Evolutionary conservation across 1,140 invertebrate genomes (phyloP).

Genomic region (Achroia grisella): DNA sequence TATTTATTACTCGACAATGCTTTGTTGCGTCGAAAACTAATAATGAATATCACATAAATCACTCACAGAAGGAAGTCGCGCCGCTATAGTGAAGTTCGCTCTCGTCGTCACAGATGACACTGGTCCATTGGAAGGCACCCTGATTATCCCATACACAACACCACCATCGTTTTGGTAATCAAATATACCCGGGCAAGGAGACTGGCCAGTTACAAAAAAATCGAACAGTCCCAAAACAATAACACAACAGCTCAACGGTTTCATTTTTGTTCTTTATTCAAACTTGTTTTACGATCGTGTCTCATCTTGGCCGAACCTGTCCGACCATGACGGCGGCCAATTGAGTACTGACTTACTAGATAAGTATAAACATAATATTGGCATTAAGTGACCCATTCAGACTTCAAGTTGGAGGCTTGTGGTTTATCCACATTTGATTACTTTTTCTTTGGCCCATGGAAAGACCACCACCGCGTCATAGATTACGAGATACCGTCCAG

Average conservation of each 20-base stretch:
- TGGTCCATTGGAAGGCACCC: conserved; percentile 11
- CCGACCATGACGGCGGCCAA: conserved; percentile 3
- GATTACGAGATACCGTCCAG: no score
- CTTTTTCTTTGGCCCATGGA: no score
- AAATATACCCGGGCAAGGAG: conserved; percentile 29
- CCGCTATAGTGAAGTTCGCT: conserved; percentile 30
- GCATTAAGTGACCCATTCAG: not conserved
- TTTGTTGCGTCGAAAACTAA: not conserved
- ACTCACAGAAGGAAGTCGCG: conserved; percentile 26
- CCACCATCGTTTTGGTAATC: conserved; percentile 22
- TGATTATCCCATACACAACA: conserved; percentile 18
- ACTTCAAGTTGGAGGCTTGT: not conserved
- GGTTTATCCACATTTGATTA: conserved; percentile 6
- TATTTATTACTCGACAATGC: no score
- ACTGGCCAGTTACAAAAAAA: conserved; percentile 14
- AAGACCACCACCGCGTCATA: no score
- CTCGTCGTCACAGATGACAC: conserved; percentile 15
- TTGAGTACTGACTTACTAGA: conserved; percentile 13
- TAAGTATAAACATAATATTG: not conserved
- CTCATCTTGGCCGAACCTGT: conserved; percentile 6
- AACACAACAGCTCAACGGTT: conserved; percentile 12
- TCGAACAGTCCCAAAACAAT: conserved; percentile 11
- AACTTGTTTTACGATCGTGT: conserved; percentile 1
- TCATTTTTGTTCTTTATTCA: conserved; percentile 11
- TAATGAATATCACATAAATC: not conserved